Evolutionary conservation across 2,888 invertebrate genomes (phyloP), one percentile per base, ranked within the genome.

Genomic region (Xylota sylvarum): DNA sequence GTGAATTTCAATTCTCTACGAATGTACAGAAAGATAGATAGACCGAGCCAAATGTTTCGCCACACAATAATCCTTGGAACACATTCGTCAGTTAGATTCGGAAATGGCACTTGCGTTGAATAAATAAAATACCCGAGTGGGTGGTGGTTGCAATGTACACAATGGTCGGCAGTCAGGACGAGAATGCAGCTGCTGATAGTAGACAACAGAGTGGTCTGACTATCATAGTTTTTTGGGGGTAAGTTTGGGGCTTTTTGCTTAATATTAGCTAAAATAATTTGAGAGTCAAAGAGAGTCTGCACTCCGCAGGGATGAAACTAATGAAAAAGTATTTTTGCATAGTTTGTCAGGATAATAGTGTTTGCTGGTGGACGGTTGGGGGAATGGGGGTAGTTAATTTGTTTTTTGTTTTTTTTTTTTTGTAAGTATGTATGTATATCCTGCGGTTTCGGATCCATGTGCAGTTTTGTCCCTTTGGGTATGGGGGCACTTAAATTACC

Each of bases 41-140:
- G 48, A 32, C 32, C 52, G 62, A 40, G 37, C 23, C 23, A 52
- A 52, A 74, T 62, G 64, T 52, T 69, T 69, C 60, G 69, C 70
- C 52, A 37, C 70, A 79, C 70, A 64, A 72, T 72, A 72, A 55
- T 74, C 65, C 52, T 10, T 37, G 60, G 30, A 74, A 46, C 62
- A 81, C 67, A 81, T 81, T 81, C 67, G 60, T 74, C 73, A 74
- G 74, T 35, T 37, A 52, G 52, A 65, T 69, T 62, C 46, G 60
- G 52, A 65, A 69, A 69, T 81, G 62, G 43, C 67, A 52, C 62
- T 74, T 81, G 74, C 46, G 74, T 67, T 69, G 60, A 74, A 81
- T 74, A 74, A 81, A 67, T 81, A 74, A 58, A 67, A 65, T 1
- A 23, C 40, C 12, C 32, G 23, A 10, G 35, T 27, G 37, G 46